Evolutionary conservation across 2,888 invertebrate genomes (phyloP).

Genomic region (Pasiphila rectangulata): DNA sequence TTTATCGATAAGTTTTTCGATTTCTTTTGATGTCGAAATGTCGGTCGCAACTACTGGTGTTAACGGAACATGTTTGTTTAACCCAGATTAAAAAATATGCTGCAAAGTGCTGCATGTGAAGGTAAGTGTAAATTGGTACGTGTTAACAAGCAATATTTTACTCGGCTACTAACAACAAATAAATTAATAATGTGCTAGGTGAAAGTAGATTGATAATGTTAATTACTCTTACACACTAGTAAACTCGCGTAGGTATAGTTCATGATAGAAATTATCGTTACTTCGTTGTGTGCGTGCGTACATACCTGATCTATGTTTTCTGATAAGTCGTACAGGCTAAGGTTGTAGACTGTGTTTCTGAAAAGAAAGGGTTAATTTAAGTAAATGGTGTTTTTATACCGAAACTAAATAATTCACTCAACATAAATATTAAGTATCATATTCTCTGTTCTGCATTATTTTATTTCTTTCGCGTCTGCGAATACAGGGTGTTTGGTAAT

Average conservation of each 20-base stretch:
- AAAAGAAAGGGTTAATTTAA: too few relatives aligned
- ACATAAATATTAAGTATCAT: too few relatives aligned
- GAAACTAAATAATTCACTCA: too few relatives aligned
- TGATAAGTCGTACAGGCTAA: conserved; percentile 90
- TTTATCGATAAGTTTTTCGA: conserved; percentile 21
- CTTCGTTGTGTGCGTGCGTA: too few relatives aligned
- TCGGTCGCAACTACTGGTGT: conserved; percentile 18
- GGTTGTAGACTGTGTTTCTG: conserved; percentile 95
- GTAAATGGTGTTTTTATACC: too few relatives aligned
- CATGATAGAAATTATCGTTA: background rate
- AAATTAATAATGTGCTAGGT: background rate
- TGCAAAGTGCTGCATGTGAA: conserved; percentile 24
- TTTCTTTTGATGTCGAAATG: conserved; percentile 10
- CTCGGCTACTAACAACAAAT: conserved; percentile 1
- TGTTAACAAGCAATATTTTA: conserved; percentile 19
- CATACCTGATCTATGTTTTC: conserved; percentile 87
- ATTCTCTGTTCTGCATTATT: too few relatives aligned
- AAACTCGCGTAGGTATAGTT: background rate
- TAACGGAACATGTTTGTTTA: conserved; percentile 22
- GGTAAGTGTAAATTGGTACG: conserved; percentile 12
- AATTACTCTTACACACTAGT: background rate
- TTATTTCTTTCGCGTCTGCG: too few relatives aligned
- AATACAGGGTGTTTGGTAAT: too few relatives aligned
- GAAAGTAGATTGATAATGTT: background rate
- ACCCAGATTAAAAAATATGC: conserved; percentile 22